Percentiles rank a stretch among this genome's conserved stretches.
phyloP scores from a whole-genome alignment of 2,113 vertebrate species.

The Pipa parva region DNA sequence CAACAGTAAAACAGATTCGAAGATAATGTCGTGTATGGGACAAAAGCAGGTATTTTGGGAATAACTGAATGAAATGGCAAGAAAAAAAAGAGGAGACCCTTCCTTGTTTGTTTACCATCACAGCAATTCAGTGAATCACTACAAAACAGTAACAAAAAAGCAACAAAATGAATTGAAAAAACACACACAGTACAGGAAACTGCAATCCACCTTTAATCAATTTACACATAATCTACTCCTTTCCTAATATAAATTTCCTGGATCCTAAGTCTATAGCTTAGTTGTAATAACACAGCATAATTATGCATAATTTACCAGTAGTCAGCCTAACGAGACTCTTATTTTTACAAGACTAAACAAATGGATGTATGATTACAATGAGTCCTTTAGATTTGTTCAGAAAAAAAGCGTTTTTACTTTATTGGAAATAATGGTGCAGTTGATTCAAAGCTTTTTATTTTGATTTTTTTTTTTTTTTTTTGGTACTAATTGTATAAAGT shows the following conservation, averaged over 20 bases:
- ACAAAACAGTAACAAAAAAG: too few species aligned
- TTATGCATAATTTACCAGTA: slow-evolving; percentile 39
- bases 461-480: too few species aligned
- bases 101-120: too few species aligned
- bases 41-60: too few species aligned
- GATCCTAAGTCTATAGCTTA: slow-evolving; percentile 16
- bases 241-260: slow-evolving; percentile 27
- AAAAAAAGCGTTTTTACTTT: slow-evolving; percentile 3
- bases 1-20: too few species aligned
- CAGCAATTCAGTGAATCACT: too few species aligned
- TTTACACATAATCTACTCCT: slow-evolving; percentile 25
- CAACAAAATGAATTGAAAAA: too few species aligned
- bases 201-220: slow-evolving; percentile 31
- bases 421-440: background rate
- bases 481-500: too few species aligned
- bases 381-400: slow-evolving; percentile 11
- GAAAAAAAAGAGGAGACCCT: too few species aligned
- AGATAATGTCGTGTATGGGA: too few species aligned
- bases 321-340: slow-evolving; percentile 22
- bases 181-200: too few species aligned
- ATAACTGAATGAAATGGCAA: too few species aligned
- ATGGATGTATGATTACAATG: slow-evolving; percentile 29
- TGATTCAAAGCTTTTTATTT: background rate
- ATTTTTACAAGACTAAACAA: slow-evolving; percentile 28
- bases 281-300: slow-evolving; percentile 36